Percentiles rank a stretch among this genome's conserved stretches.
Conservation (phyloP, 92 coral and sea anemone species). For the Palythoa heliodiscus region DNA sequence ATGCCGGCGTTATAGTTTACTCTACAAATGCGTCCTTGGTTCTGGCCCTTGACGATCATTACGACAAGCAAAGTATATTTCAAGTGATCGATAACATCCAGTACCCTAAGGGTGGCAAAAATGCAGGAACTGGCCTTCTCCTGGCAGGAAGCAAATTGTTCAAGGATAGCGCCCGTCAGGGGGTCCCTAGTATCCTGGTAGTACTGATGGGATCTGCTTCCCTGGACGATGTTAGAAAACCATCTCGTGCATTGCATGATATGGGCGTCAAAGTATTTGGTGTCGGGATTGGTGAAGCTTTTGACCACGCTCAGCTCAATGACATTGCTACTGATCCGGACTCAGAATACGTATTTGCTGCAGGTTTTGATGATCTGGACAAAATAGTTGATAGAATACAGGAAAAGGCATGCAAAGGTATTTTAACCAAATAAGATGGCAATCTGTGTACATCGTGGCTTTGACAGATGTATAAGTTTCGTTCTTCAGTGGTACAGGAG, state of each 20-base stretch:
- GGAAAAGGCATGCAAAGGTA: constrained; percentile 32
- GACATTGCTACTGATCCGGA: constrained; percentile 39
- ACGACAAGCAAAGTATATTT: constrained; percentile 27
- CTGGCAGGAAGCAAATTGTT: constrained; percentile 2
- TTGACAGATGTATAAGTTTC: no score
- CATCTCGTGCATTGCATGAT: constrained; percentile 33
- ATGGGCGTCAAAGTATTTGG: constrained; percentile 41
- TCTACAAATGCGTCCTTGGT: constrained; percentile 24
- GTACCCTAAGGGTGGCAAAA: constrained; percentile 38
- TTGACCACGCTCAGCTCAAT: constrained; percentile 30
- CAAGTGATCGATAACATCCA: constrained; percentile 19
- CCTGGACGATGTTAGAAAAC: constrained; percentile 31
- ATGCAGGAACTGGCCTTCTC: constrained; percentile 22
- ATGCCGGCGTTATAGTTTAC: constrained; percentile 25
- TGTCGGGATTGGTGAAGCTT: constrained; percentile 6
- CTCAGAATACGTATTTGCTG: constrained; percentile 23
- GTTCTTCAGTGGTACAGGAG: no score
- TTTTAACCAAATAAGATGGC: not conserved
- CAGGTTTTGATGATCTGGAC: constrained; percentile 17
- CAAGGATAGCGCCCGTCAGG: constrained; percentile 41
- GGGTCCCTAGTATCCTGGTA: constrained; percentile 20
- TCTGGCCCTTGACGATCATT: constrained; percentile 32
- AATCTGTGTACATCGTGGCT: no score
- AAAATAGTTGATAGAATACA: not conserved
- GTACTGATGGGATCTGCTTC: constrained; percentile 36